Evolutionary conservation across 2,888 invertebrate species (phyloP).

Genomic region (Diarsia rubi): DNA sequence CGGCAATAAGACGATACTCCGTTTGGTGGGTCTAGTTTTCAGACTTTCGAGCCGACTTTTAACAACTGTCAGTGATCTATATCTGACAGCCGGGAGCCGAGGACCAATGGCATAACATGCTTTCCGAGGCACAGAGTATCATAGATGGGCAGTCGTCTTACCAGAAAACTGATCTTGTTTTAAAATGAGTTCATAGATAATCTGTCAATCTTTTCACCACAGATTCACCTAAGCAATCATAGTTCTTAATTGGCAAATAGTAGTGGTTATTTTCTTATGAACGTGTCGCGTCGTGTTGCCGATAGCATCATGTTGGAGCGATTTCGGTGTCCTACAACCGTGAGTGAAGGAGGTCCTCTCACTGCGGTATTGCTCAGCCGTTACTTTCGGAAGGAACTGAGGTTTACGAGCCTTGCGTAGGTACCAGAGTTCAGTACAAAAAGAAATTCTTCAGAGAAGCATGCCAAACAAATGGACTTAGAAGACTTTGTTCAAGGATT

Average conservation of each 20-base stretch:
- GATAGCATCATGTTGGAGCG: slow-evolving; percentile 67
- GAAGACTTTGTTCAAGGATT: neutral
- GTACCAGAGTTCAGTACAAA: neutral
- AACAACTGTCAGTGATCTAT: too few species aligned
- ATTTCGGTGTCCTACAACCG: slow-evolving; percentile 62
- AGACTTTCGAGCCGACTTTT: too few species aligned
- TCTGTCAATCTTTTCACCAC: neutral
- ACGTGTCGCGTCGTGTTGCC: slow-evolving; percentile 66
- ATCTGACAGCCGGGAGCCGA: too few species aligned
- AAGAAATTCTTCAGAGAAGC: neutral
- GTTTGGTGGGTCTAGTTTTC: too few species aligned
- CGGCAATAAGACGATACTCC: too few species aligned
- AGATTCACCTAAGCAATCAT: neutral
- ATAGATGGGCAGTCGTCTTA: too few species aligned
- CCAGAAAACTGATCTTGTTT: too few species aligned
- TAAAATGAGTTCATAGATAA: too few species aligned
- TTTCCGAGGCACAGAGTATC: too few species aligned
- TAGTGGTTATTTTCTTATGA: slow-evolving; percentile 56
- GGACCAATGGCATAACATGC: too few species aligned
- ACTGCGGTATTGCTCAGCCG: slow-evolving; percentile 35
- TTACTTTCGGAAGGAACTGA: slow-evolving; percentile 12
- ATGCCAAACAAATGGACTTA: neutral
- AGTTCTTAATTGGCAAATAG: slow-evolving; percentile 34
- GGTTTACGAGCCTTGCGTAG: slow-evolving; percentile 1
- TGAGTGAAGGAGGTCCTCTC: slow-evolving; percentile 52